A percentile compares a stretch with the other conserved stretches of the same genome.
Conservation (phyloP, 2,797 vertebrate genomes). For the Lepilemur septentrionalis region DNA sequence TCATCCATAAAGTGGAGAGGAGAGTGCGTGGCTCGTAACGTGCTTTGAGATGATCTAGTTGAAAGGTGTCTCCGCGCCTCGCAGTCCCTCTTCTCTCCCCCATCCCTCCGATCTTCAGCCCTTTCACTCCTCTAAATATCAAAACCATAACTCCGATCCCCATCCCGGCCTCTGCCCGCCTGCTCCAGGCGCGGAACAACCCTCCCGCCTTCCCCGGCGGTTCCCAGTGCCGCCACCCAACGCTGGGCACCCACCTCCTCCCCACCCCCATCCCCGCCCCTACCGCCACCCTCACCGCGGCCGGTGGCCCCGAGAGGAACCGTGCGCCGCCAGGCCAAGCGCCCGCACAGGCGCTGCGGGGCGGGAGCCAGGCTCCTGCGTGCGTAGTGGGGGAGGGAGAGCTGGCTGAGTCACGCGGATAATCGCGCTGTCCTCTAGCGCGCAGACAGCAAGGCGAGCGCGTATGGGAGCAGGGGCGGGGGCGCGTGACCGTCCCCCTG, state of each 20-base stretch:
- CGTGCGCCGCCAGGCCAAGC: background rate
- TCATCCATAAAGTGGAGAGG: conserved; percentile 52
- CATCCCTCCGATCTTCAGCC: background rate
- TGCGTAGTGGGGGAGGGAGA: background rate
- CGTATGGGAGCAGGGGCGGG: background rate
- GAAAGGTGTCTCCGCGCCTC: conserved; percentile 27
- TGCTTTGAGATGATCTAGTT: conserved; percentile 2
- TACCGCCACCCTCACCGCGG: background rate
- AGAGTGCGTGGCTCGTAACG: conserved; percentile 35
- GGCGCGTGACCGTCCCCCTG: background rate
- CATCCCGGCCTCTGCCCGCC: background rate
- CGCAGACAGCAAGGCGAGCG: background rate
- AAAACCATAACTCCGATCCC: background rate
- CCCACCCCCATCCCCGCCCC: background rate
- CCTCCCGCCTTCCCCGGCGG: background rate
- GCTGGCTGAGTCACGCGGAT: conserved; percentile 69
- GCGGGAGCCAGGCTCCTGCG: background rate
- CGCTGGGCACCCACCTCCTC: background rate
- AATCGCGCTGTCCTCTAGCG: conserved; percentile 33
- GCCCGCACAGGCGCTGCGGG: background rate
- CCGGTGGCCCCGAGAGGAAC: background rate
- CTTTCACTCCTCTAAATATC: background rate
- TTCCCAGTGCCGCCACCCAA: background rate
- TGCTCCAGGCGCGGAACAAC: background rate
- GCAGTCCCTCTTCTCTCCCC: background rate